A percentile compares a stretch with the other conserved stretches of the same genome.
Evolutionary conservation across 2,888 invertebrate species (phyloP).

Genomic region (Drosophila paranaensis): DNA sequence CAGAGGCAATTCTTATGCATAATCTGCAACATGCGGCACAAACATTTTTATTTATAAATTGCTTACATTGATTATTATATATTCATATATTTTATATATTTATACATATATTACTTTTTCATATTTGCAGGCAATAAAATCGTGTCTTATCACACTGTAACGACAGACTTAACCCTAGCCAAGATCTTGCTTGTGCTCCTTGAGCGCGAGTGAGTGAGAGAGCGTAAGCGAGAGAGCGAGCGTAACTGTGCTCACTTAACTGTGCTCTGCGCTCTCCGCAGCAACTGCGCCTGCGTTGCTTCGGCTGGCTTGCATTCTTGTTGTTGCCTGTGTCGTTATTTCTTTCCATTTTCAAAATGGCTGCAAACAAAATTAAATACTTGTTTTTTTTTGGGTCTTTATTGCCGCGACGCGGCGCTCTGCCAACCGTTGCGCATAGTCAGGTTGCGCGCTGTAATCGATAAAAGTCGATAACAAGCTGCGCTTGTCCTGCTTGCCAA

Average conservation of each 20-base stretch:
- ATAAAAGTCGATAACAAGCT: conserved; percentile 42
- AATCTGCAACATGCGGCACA: neutral
- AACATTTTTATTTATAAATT: conserved; percentile 1
- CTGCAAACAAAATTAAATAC: conserved; percentile 59
- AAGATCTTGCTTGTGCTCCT: conserved; percentile 31
- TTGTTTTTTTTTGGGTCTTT: conserved; percentile 42
- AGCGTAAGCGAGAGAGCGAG: neutral
- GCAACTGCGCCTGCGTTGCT: conserved; percentile 47
- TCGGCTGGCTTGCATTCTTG: conserved; percentile 54
- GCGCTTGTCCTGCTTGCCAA: conserved; percentile 29
- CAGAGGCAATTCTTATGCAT: conserved; percentile 8
- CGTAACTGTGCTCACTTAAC: conserved; percentile 28
- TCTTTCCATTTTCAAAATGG: conserved; percentile 64
- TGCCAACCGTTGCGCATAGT: conserved; percentile 26
- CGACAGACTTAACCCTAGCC: neutral
- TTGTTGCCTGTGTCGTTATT: conserved; percentile 58
- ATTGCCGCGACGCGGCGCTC: conserved; percentile 26
- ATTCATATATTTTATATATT: neutral
- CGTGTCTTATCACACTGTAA: neutral
- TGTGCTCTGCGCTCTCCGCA: conserved; percentile 35
- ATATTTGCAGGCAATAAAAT: neutral
- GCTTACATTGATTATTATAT: neutral
- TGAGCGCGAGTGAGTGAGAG: conserved; percentile 20
- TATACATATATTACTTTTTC: neutral
- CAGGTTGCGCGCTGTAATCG: conserved; percentile 46